phyloP scores from a whole-genome alignment of 2,888 invertebrate species.

The Oegoconia quadripuncta region DNA sequence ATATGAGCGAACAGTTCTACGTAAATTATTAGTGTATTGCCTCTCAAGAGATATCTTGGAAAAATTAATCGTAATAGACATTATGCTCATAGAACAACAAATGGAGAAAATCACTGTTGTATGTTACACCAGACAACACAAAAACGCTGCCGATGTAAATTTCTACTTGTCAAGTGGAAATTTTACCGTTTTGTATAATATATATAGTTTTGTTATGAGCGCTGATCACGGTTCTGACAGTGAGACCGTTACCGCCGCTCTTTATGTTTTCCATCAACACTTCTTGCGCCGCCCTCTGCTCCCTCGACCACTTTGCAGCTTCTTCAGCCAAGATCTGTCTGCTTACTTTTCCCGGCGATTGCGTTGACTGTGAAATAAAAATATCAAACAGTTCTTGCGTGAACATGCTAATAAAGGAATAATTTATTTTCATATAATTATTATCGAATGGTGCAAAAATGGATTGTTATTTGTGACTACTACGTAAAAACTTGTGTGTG shows the following conservation, averaged over 20 bases:
- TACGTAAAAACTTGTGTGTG: background rate
- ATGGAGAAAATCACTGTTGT: no score
- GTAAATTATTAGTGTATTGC: no score
- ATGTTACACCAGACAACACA: background rate
- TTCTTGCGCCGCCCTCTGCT: constrained; percentile 67
- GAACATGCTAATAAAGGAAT: background rate
- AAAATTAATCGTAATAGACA: no score
- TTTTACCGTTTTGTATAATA: constrained; percentile 66
- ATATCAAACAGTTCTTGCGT: background rate
- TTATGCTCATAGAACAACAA: no score
- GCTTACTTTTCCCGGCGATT: constrained; percentile 66
- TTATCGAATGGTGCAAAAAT: no score
- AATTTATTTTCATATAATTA: background rate
- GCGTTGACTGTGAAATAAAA: constrained; percentile 46
- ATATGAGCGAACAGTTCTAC: no score
- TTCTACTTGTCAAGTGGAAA: no score
- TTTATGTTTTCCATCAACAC: constrained; percentile 72
- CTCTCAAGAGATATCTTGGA: no score
- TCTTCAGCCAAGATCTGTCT: constrained; percentile 69
- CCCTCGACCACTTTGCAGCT: constrained; percentile 71
- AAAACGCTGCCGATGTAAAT: no score
- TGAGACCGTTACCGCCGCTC: constrained; percentile 68
- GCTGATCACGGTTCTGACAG: constrained; percentile 61
- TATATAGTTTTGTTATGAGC: constrained; percentile 48
- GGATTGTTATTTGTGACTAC: no score